phyloP scores from a whole-genome alignment of 2,797 vertebrate genomes.

The Siniperca scherzeri region DNA sequence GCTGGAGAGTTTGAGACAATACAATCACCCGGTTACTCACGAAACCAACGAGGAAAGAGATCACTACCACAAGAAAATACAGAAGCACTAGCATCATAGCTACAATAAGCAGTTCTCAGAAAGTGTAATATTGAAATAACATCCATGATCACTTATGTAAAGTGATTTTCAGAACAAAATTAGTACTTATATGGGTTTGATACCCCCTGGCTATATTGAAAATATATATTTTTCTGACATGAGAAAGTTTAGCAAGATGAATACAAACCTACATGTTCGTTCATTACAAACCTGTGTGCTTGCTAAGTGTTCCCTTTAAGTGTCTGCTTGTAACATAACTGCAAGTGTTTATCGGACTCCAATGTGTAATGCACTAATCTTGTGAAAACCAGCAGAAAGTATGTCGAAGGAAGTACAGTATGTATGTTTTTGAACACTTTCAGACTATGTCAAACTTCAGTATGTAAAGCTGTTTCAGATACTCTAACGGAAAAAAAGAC shows the following conservation, averaged over 20 bases:
- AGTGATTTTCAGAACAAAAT: slow-evolving; percentile 66
- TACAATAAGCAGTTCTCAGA: slow-evolving; percentile 59
- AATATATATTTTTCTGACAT: slow-evolving; percentile 77
- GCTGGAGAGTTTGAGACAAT: slow-evolving; percentile 93
- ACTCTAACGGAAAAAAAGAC: slow-evolving; percentile 46
- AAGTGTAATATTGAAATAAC: slow-evolving; percentile 65
- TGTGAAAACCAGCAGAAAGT: slow-evolving; percentile 71
- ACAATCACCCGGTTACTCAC: slow-evolving; percentile 83
- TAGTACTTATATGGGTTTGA: slow-evolving; percentile 81
- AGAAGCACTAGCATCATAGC: slow-evolving; percentile 86
- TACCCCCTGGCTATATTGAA: slow-evolving; percentile 80
- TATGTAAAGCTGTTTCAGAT: slow-evolving; percentile 71
- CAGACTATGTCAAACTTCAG: slow-evolving; percentile 53
- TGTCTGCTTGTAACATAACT: slow-evolving; percentile 88
- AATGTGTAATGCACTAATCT: slow-evolving; percentile 82
- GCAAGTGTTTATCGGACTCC: slow-evolving; percentile 81
- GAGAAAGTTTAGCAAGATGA: slow-evolving; percentile 76
- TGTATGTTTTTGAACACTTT: slow-evolving; percentile 61
- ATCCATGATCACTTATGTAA: slow-evolving; percentile 60
- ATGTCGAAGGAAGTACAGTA: slow-evolving; percentile 44
- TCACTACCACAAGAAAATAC: slow-evolving; percentile 87
- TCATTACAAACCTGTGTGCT: slow-evolving; percentile 84
- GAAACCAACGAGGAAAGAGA: slow-evolving; percentile 91
- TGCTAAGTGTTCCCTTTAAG: slow-evolving; percentile 75
- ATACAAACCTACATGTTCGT: slow-evolving; percentile 68